Percentiles rank a stretch among this genome's conserved stretches.
phyloP scores from a whole-genome alignment of 2,113 vertebrate genomes.

The Pangasianodon hypophthalmus region DNA sequence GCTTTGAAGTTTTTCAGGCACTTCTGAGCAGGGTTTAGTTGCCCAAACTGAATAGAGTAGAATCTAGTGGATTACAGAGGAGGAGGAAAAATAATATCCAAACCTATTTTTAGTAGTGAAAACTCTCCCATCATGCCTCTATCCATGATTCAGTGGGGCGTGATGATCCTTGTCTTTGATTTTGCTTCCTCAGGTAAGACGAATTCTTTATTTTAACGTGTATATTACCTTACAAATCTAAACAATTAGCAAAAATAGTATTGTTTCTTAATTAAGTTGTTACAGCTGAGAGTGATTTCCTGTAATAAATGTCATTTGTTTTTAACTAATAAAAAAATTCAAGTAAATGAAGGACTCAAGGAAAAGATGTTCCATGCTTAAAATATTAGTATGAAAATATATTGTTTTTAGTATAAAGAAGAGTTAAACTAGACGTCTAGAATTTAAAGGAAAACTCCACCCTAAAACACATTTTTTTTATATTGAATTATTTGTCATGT shows the following conservation, averaged over 20 bases:
- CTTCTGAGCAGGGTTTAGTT: neutral
- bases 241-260: neutral
- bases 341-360: neutral
- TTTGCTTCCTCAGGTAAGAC: constrained; percentile 63
- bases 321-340: neutral
- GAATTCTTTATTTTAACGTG: neutral
- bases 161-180: constrained; percentile 54
- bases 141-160: constrained; percentile 22
- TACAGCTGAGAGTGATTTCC: neutral
- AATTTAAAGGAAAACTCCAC: neutral
- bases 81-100: neutral
- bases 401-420: neutral
- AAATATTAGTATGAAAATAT: neutral
- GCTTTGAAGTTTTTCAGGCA: neutral
- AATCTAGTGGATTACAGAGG: neutral
- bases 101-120: neutral
- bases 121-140: constrained; percentile 49
- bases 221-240: neutral
- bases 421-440: neutral
- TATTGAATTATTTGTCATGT: neutral
- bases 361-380: neutral
- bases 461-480: neutral
- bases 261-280: neutral
- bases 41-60: neutral
- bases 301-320: neutral